A percentile compares a stretch with the other conserved stretches of the same genome.
Evolutionary conservation across 2,888 invertebrate species (phyloP).

Genomic region (Lamellibrachia satsuma): DNA sequence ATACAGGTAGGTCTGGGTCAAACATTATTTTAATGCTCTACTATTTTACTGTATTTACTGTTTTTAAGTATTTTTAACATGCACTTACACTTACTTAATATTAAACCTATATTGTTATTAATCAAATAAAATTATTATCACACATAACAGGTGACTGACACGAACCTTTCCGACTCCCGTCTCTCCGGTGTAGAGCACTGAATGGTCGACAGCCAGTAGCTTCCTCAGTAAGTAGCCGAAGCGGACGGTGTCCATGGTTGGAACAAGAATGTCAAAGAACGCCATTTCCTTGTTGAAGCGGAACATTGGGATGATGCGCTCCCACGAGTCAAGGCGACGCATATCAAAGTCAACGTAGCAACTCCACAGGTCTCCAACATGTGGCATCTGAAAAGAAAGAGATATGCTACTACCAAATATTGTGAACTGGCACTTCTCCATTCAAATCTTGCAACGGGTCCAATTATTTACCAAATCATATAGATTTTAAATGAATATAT

Average conservation of each 20-base stretch:
- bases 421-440: background rate
- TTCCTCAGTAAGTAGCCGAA: conserved; percentile 84
- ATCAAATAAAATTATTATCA: too few species aligned
- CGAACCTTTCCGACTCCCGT: conserved; percentile 84
- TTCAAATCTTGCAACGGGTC: too few species aligned
- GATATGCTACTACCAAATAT: background rate
- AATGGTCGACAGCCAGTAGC: conserved; percentile 76
- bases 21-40: too few species aligned
- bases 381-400: conserved; percentile 73
- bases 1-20: too few species aligned
- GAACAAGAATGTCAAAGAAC: conserved; percentile 90
- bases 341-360: conserved; percentile 78
- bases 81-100: too few species aligned
- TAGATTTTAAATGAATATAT: too few species aligned
- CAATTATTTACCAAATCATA: too few species aligned
- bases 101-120: too few species aligned
- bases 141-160: background rate
- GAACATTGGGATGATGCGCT: conserved; percentile 80
- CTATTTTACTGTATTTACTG: too few species aligned
- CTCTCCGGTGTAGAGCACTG: conserved; percentile 89
- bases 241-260: conserved; percentile 88
- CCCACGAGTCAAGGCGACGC: conserved; percentile 81
- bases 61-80: too few species aligned
- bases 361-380: conserved; percentile 78
- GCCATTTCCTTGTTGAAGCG: conserved; percentile 76